Base-by-base conservation (phyloP, 2,113 vertebrate species). In the Syngnathus typhle region DNA sequence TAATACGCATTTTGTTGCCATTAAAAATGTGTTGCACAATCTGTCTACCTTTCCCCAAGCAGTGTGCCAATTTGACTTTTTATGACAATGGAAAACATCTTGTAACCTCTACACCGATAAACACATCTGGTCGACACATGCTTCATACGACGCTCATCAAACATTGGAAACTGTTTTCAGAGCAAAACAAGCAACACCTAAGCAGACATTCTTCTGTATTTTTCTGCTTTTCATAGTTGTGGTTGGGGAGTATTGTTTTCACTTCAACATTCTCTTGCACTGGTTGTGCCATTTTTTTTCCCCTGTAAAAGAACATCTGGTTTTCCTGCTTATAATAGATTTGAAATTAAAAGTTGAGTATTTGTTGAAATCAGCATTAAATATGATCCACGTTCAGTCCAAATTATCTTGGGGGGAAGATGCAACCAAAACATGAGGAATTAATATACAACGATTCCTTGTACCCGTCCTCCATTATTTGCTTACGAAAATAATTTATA, bases 51-150 rank as follows among this genome's bases (percentile, higher is more conserved):
- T 8, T 12, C 13, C 11, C n/a, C 38, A 52, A 62, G 15, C 13
- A 32, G 3, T 3, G 6, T 52, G n/a, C 37, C 21, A 62, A 6
- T n/a, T 46, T 59, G 12, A 7, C 49, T 64, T 23, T 27, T 76
- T 64, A 44, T 56, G 67, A 68, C 69, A 8, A 71, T 67, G 54
- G 51, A 72, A 85, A 86, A 78, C 77, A 77, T 73, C 64, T 60
- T 41, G 9, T 16, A 67, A 21, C 72, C 56, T 65, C 46, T 5
- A 12, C 41, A 13, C 41, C 75, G 70, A 74, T 52, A 43, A 64
- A 67, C 77, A 77, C 77, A 78, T 84, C 74, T 85, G 69, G 67
- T 65, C 36, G 12, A 61, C 77, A 85, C 3, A 66, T 77, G 71
- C 1, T 46, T 18, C 38, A 16, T 47, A 27, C 64, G 13, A 44